Conservation (phyloP, 2,888 invertebrate species). For the Drosophila pseudotalamancana region DNA sequence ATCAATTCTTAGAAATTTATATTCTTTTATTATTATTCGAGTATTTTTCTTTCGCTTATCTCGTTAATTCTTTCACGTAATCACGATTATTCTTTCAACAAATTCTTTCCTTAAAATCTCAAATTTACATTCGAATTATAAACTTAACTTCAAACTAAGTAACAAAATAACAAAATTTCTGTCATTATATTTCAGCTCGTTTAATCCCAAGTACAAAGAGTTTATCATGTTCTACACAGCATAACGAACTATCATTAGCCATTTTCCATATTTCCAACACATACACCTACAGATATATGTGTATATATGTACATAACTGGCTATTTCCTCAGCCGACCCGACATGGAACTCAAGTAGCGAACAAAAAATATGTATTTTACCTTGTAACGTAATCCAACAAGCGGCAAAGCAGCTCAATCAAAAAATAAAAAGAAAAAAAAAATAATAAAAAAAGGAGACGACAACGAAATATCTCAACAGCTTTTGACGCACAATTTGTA, state of each 20-base stretch:
- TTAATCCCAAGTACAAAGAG: conserved; percentile 9
- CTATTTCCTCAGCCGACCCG: not conserved
- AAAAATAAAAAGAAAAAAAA: conserved; percentile 4
- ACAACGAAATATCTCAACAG: conserved; percentile 40
- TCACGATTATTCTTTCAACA: too few relatives aligned
- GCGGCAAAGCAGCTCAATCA: conserved; percentile 33
- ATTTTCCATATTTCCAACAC: conserved; percentile 11
- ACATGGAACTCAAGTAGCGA: conserved; percentile 11
- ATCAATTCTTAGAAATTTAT: too few relatives aligned
- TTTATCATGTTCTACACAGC: conserved; percentile 26
- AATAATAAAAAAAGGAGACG: not conserved
- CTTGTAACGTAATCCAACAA: conserved; percentile 52
- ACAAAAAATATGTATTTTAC: conserved; percentile 22
- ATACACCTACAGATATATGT: not conserved
- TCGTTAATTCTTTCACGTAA: too few relatives aligned
- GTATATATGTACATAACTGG: too few relatives aligned
- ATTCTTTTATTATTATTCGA: too few relatives aligned
- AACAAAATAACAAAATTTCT: too few relatives aligned
- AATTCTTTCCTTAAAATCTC: too few relatives aligned
- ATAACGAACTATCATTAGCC: conserved; percentile 23
- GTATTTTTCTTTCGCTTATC: too few relatives aligned
- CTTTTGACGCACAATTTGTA: conserved; percentile 62
- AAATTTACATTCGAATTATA: too few relatives aligned
- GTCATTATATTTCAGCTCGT: not conserved
- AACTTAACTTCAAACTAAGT: too few relatives aligned